Evolutionary conservation across 2,888 invertebrate species (phyloP), one percentile per base, ranked within the genome.

Genomic region (Caenorhabditis sp.): DNA sequence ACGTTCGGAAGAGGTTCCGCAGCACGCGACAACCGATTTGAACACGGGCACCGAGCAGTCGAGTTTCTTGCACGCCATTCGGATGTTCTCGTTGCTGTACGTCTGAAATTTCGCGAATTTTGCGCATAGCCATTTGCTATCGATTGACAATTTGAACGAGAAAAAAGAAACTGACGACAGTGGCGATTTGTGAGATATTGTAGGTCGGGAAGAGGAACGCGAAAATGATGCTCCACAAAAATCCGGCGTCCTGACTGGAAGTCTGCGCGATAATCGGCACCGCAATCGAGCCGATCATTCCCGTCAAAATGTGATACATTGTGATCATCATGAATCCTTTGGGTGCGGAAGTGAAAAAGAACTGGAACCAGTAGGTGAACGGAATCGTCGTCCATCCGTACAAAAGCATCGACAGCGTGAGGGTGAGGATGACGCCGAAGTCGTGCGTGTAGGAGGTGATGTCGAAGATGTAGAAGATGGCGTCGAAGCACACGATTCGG

Each of bases 271-370:
- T 82, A 46, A 86, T 86, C 8, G 86, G 86, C n/a, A 85, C 79
- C 11, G 86, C 85, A 50, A 86, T 86, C 7, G 82, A 71, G 9
- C 86, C 85, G 35, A 85, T 82, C 85, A 86, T 86, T 46, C 86
- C 86, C 3, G 83, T 79, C 32, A 86, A 73, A 24, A 86, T 82
- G 48, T 86, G 82, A 65, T 81, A 84, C 85, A 86, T 84, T 11
- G 83, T 85, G 20, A 86, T 79, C 62, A 86, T 72, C 32, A 85
- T 85, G 72, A 85, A 86, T 37, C 86, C 86, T 53, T 86, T 85
- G 8, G 86, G 86, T n/a, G 86, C 86, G 2, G 83, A 79, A 13
- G 70, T 77, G 71, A 86, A 86, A 15, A 80, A 65, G 74, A 86
- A 86, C 37, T 82, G 81, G 72, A 86, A 84, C 56, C 81, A 81